A percentile compares a stretch with the other conserved stretches of the same genome.
These are phyloP conservation scores for Bombus confusus DNA, from an alignment of 1,140 invertebrate genomes.

Conservation along the genomic window DNA sequence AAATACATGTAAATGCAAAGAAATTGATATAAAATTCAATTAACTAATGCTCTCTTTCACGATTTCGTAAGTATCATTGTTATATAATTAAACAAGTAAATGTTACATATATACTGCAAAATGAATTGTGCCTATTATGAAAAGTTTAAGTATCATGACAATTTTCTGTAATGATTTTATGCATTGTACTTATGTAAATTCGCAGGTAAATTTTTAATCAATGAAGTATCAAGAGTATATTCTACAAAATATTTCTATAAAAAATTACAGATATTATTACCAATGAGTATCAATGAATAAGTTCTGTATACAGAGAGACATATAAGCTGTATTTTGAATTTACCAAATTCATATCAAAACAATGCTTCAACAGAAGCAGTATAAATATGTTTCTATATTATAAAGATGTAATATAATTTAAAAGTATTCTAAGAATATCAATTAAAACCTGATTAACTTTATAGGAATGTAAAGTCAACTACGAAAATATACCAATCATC, in stretches of 20 bases:
- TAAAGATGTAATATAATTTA: slow-evolving; percentile 55
- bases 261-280: slow-evolving; percentile 42
- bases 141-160: slow-evolving; percentile 40
- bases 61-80: background rate
- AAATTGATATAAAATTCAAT: slow-evolving; percentile 5
- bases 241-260: slow-evolving; percentile 60
- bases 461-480: slow-evolving; percentile 76
- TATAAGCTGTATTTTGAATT: slow-evolving; percentile 51
- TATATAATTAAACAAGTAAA: slow-evolving; percentile 7
- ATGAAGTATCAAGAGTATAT: slow-evolving; percentile 42
- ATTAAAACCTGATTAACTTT: slow-evolving; percentile 63
- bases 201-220: slow-evolving; percentile 29
- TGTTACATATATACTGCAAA: slow-evolving; percentile 3
- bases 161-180: slow-evolving; percentile 37
- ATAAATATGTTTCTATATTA: slow-evolving; percentile 38
- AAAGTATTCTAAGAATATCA: slow-evolving; percentile 58
- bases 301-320: slow-evolving; percentile 38
- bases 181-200: slow-evolving; percentile 39
- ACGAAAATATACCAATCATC: slow-evolving; percentile 64
- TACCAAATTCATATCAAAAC: slow-evolving; percentile 11
- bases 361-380: slow-evolving; percentile 39
- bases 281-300: slow-evolving; percentile 29
- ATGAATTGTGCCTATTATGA: slow-evolving; percentile 3
- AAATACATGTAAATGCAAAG: slow-evolving; percentile 25
- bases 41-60: background rate